phyloP scores from a whole-genome alignment of 2,113 vertebrate genomes.

The Cyphomyrus discorhynchus region DNA sequence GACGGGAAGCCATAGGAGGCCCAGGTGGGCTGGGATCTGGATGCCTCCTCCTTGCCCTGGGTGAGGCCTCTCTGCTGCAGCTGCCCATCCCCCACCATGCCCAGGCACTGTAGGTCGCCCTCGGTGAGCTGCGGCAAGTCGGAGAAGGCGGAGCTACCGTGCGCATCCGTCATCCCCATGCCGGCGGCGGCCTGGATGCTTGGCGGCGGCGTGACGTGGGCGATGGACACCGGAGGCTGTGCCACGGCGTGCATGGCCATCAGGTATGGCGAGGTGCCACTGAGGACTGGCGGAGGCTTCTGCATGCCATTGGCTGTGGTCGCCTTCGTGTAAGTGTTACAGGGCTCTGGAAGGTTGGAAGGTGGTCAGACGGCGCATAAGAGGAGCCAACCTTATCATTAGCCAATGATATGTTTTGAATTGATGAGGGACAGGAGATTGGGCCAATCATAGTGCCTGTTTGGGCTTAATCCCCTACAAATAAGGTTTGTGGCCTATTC shows the following conservation, averaged over 20 bases:
- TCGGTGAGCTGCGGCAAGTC: constrained; percentile 56
- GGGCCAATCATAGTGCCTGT: background rate
- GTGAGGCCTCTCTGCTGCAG: constrained; percentile 23
- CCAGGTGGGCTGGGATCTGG: constrained; percentile 40
- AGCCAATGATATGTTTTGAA: background rate
- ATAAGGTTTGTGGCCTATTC: background rate
- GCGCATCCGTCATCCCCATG: constrained; percentile 33
- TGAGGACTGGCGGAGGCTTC: constrained; percentile 29
- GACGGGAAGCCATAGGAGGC: constrained; percentile 39
- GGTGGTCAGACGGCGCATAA: background rate
- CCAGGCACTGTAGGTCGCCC: constrained; percentile 53
- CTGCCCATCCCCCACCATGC: constrained; percentile 33
- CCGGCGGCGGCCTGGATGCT: constrained; percentile 37
- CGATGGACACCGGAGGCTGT: constrained; percentile 24
- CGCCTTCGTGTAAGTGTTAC: constrained; percentile 35
- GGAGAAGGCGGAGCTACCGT: background rate
- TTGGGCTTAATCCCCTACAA: background rate
- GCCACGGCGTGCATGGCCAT: constrained; percentile 36
- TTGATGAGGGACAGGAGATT: background rate
- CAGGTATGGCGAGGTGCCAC: constrained; percentile 34
- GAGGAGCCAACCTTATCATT: background rate
- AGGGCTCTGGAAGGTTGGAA: background rate
- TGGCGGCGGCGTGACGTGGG: constrained; percentile 43
- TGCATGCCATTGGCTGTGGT: constrained; percentile 26
- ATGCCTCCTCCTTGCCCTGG: constrained; percentile 37